A percentile compares a stretch with the other conserved stretches of the same genome.
Evolutionary conservation across 64 coral and sea anemone species (phyloP).

Genomic region (Actinia equina): DNA sequence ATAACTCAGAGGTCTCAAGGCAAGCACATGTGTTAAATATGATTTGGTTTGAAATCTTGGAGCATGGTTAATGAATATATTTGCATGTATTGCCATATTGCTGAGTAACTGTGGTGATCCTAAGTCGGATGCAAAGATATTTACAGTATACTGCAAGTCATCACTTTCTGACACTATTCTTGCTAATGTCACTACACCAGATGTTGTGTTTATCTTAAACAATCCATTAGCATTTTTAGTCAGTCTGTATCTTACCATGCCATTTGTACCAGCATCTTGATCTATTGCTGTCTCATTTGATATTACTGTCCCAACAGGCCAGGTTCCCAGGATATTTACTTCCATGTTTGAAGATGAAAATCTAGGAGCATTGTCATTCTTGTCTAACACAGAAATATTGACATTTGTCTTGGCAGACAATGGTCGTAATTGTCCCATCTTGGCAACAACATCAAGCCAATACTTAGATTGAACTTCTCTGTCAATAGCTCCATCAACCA

Average conservation of each 20-base stretch:
- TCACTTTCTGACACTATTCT: conserved; percentile 37
- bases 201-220: conserved; percentile 69
- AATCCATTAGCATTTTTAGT: conserved; percentile 59
- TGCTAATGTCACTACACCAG: conserved; percentile 63
- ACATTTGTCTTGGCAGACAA: conserved; percentile 60
- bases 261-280: conserved; percentile 68
- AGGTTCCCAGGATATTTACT: conserved; percentile 74
- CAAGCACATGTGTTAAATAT: conserved; percentile 50
- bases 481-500: conserved; percentile 73
- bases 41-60: conserved; percentile 55
- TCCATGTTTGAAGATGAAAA: conserved; percentile 55
- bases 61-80: conserved; percentile 62
- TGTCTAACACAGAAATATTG: conserved; percentile 63
- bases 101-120: conserved; percentile 64
- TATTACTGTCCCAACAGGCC: conserved; percentile 40
- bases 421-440: conserved; percentile 61
- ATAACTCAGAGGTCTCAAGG: conserved; percentile 57
- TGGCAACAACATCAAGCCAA: conserved; percentile 53
- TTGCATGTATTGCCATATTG: conserved; percentile 46
- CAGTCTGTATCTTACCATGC: conserved; percentile 68
- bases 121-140: conserved; percentile 62
- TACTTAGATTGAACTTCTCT: conserved; percentile 67
- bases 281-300: conserved; percentile 53
- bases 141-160: conserved; percentile 45
- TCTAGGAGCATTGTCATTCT: conserved; percentile 70